phyloP scores from a whole-genome alignment of 23 tunicate genomes.

The Trididemnum clinides region DNA sequence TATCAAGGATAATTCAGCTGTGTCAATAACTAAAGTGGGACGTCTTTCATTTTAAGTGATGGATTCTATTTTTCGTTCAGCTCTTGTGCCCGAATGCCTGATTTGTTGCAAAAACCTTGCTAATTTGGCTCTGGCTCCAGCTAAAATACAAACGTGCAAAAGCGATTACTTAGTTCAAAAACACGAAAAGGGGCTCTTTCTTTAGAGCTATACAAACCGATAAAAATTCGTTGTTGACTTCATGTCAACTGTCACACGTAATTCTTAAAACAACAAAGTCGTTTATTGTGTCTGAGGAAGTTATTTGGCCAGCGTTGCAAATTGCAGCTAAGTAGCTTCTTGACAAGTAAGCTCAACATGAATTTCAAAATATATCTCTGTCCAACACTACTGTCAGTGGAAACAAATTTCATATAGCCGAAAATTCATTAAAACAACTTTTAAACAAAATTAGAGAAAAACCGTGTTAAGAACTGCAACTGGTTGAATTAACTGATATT shows the following conservation, averaged over 20 bases:
- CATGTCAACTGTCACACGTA: conserved; percentile 33
- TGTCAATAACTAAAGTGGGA: not conserved
- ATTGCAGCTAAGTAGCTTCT: conserved; percentile 42
- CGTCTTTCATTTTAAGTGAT: conserved; percentile 2
- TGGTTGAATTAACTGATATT: conserved; percentile 48
- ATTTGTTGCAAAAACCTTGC: conserved; percentile 31
- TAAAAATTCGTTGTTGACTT: conserved; percentile 40
- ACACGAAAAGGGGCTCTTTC: conserved; percentile 36
- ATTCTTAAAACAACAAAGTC: not conserved
- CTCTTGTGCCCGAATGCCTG: conserved; percentile 54
- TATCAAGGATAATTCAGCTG: not conserved
- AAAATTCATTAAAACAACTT: conserved; percentile 47
- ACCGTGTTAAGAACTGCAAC: conserved; percentile 57
- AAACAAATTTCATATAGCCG: conserved; percentile 34
- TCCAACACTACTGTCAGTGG: not conserved
- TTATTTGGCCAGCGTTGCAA: conserved; percentile 50
- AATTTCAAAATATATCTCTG: conserved; percentile 34
- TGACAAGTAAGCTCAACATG: conserved; percentile 49
- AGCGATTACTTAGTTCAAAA: conserved; percentile 3
- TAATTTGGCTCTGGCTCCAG: conserved; percentile 38
- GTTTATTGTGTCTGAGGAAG: conserved; percentile 37
- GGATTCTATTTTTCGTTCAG: conserved; percentile 16
- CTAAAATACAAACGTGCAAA: conserved; percentile 40
- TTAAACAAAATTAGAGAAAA: conserved; percentile 19
- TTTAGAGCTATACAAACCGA: conserved; percentile 23